A percentile compares a stretch with the other conserved stretches of the same genome.
Conservation (phyloP, 2,113 vertebrate species). For the Phylloscopus whistleri region DNA sequence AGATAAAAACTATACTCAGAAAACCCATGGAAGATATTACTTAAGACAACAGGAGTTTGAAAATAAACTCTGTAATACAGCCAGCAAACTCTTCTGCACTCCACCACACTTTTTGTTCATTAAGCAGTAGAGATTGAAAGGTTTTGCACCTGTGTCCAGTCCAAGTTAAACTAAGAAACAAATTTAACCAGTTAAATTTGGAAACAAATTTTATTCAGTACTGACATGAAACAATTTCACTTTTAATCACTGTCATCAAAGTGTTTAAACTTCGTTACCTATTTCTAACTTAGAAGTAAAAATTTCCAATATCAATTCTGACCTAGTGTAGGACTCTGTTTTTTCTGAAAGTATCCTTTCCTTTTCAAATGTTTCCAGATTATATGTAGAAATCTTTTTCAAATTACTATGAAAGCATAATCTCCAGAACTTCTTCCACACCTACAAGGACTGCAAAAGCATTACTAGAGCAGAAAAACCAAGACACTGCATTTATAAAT, state of each 20-base stretch:
- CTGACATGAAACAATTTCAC: not conserved
- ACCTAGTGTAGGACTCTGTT: not conserved
- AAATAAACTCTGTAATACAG: not conserved
- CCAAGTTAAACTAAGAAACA: not conserved
- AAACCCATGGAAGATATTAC: not conserved
- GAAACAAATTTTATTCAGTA: not conserved
- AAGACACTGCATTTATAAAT: not conserved
- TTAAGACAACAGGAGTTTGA: not conserved
- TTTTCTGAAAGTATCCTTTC: not conserved
- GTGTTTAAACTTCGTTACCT: rapidly evolving
- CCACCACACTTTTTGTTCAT: not conserved
- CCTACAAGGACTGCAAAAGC: not conserved
- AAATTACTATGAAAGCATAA: not conserved
- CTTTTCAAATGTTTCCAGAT: not conserved
- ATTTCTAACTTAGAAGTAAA: not conserved
- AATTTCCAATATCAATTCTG: not conserved
- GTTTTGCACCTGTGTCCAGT: not conserved
- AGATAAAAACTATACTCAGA: not conserved
- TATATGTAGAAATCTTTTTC: not conserved
- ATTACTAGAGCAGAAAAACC: not conserved
- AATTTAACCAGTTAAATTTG: not conserved
- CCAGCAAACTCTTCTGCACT: not conserved
- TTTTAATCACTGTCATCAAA: not conserved
- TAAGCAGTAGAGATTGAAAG: not conserved
- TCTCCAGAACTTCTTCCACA: not conserved